Conservation (phyloP, 2,888 invertebrate genomes). For the Teleiodes luculella region DNA sequence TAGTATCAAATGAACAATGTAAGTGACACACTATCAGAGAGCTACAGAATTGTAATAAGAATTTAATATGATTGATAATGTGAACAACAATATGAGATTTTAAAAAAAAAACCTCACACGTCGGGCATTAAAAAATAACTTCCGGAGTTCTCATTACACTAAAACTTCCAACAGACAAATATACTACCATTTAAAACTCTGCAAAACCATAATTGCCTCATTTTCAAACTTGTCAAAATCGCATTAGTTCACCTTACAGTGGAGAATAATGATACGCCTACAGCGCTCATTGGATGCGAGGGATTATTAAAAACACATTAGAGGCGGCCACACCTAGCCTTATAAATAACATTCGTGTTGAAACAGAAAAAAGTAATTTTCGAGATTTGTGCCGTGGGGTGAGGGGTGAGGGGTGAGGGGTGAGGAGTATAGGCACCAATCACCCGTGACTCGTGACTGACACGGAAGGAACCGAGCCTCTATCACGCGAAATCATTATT, state of each 20-base stretch:
- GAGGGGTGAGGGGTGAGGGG: constrained; percentile 21
- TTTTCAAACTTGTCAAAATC: constrained; percentile 77
- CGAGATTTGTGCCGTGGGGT: constrained; percentile 56
- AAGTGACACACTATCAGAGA: no score
- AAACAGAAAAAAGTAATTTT: constrained; percentile 70
- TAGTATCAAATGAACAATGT: no score
- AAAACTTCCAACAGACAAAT: constrained; percentile 52
- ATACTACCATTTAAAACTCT: constrained; percentile 60
- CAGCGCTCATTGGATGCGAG: constrained; percentile 65
- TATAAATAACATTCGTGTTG: constrained; percentile 60
- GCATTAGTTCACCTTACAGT: constrained; percentile 66
- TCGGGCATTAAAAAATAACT: constrained; percentile 40
- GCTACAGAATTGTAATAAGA: no score
- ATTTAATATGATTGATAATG: background rate
- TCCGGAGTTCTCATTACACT: constrained; percentile 41
- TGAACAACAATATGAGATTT: constrained; percentile 7
- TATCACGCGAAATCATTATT: constrained; percentile 77
- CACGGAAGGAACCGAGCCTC: constrained; percentile 66
- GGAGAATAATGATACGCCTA: constrained; percentile 62
- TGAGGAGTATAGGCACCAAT: constrained; percentile 48
- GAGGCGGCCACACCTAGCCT: constrained; percentile 64
- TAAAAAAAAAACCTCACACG: background rate
- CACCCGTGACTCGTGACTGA: constrained; percentile 72
- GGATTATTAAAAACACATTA: constrained; percentile 78
- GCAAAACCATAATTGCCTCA: constrained; percentile 72